Evolutionary conservation across 2,113 vertebrate genomes (phyloP), one percentile per base, ranked within the genome.

Genomic region (Semicossyphus pulcher): DNA sequence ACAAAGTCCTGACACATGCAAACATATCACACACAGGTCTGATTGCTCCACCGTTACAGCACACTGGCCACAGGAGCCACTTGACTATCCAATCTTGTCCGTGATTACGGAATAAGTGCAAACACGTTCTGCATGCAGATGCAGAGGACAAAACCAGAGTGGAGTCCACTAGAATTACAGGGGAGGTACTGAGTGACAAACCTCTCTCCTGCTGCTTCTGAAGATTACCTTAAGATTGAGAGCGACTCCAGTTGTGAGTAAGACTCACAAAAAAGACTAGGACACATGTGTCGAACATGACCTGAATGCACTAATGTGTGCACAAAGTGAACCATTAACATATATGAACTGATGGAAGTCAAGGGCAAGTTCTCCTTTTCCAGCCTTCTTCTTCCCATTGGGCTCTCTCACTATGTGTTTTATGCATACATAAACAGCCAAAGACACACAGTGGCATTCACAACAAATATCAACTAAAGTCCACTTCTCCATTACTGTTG

Each of bases 391-490:
- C 44, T 10, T 51, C 18, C 25, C 21, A 28, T 61, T 21, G 57
- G 18, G 23, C 29, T 59, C 21, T 20, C 39, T 59, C 51, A 57
- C 42, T 29, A 2, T 32, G 7, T 60, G 44, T 51, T 64, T 69
- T 62, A 52, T 37, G 21, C 42, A 76, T 58, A 49, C 52, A 60
- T 66, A 41, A 78, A 63, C 23, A 74, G 42, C 48, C 57, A 61
- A 7, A 59, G 16, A 68, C 39, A 61, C 56, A 78, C 48, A 70
- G 61, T 6, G 48, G 37, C 57, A 63, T 20, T 52, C 23, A 56
- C 52, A 54, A 70, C 21, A 72, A 79, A 80, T 72, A 74, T 60
- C 23, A 23, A 84, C 83, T 80, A 76, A 83, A 86, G 62, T 44
- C 57, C 37, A 87, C 71, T 69, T 70, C 70, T 80, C 37, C 51